Evolutionary conservation across 1,140 invertebrate genomes (phyloP), one percentile per base, ranked within the genome.

Genomic region (Diorhabda carinulata): DNA sequence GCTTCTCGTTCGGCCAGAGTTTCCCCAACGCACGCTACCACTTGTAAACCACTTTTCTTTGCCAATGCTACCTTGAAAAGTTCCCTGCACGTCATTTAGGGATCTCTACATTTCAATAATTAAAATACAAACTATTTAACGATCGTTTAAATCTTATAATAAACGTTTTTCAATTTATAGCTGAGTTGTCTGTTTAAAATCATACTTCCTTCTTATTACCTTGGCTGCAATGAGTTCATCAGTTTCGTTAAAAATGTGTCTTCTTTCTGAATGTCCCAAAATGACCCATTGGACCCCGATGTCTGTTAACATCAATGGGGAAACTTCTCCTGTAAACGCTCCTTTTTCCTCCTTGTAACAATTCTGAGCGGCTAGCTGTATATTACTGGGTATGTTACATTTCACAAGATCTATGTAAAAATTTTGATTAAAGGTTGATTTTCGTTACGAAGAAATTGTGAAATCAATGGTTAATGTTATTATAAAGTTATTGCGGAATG

Each of bases 1-100:
- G 88, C 87, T 82, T 99, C 96, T 62, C 98, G 89, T 83, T 99
- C 98, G 74, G 98, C 93, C 4, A 99, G 83, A 71, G 94, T 96
- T 83, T 99, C 98, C 61, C 98, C 98, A 80, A 99, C 96, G 82
- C 98, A 99, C 58, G 95, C 94, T 76, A 99, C 97, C 0, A 99
- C 94, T 80, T 91, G 92, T 8, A 99, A 77, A 6, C 96, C 96
- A 73, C 86, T 82, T 72, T 92, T 88, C 41, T 98, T 25, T 25
- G 25, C 25, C 25, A 25, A 25, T 25, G 25, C 25, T 25, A 25
- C 25, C 25, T 25, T 25, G 25, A 25, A 25, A 25, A 25, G 25
- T 25, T 25, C 25, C 25, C 25, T 25, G 25, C 25, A 25, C 25
- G 25, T 25, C 25, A 25, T 25, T 25, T 25, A 25, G 25, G 25